Evolutionary conservation across 35 echinoderm and acorn worm species (phyloP).

Genomic region (Heliocidaris erythrogramma): DNA sequence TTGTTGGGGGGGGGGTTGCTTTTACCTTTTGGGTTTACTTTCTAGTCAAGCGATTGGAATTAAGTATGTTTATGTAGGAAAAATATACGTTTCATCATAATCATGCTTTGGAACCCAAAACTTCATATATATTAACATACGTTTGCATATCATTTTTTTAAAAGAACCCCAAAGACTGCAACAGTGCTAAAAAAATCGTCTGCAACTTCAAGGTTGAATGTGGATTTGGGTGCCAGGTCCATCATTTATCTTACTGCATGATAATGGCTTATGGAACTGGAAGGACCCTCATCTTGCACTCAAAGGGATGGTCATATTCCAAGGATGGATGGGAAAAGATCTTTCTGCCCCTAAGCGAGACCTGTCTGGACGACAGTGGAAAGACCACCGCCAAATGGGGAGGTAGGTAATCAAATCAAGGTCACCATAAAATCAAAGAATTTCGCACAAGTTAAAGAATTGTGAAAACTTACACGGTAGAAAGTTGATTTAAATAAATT

Average conservation of each 20-base stretch:
- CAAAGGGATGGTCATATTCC: constrained; percentile 86
- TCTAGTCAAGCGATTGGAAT: too few relatives aligned
- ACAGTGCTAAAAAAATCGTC: constrained; percentile 86
- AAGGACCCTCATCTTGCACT: constrained; percentile 84
- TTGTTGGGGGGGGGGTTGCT: too few relatives aligned
- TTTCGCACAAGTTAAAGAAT: too few relatives aligned
- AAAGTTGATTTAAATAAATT: too few relatives aligned
- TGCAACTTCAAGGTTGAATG: constrained; percentile 84
- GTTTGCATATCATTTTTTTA: too few relatives aligned
- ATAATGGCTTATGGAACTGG: constrained; percentile 90
- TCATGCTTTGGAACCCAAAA: too few relatives aligned
- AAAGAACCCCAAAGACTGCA: constrained; percentile 93
- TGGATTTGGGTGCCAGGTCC: constrained; percentile 94
- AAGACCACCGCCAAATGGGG: constrained; percentile 60
- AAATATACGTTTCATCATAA: too few relatives aligned
- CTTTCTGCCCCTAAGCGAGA: constrained; percentile 85
- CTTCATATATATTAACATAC: too few relatives aligned
- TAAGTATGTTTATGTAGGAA: too few relatives aligned
- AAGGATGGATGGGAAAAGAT: constrained; percentile 88
- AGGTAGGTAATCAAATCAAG: background rate
- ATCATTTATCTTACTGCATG: constrained; percentile 89
- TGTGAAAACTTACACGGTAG: too few relatives aligned
- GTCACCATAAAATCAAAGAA: too few relatives aligned
- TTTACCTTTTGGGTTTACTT: too few relatives aligned
- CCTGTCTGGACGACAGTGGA: constrained; percentile 62